phyloP scores from a whole-genome alignment of 2,888 invertebrate species.

The Gnatocerus cornutus region DNA sequence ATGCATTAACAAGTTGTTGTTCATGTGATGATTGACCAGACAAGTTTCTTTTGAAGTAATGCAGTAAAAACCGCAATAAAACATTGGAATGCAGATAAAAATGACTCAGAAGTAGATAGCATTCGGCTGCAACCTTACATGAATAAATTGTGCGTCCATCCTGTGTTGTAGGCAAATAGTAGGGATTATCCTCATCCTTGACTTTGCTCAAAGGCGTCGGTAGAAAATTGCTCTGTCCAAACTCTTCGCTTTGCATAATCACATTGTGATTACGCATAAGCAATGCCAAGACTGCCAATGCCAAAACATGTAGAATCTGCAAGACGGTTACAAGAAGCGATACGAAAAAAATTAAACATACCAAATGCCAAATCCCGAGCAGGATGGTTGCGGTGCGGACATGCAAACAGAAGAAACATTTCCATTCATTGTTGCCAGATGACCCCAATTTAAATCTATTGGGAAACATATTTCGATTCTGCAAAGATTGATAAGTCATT shows the following conservation, averaged over 20 bases:
- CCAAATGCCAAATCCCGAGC: constrained; percentile 89
- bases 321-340: constrained; percentile 23
- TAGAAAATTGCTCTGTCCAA: constrained; percentile 72
- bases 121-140: constrained; percentile 72
- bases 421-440: constrained; percentile 82
- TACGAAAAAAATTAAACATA: constrained; percentile 71
- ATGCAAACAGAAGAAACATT: constrained; percentile 87
- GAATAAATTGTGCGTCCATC: constrained; percentile 80
- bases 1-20: too few species aligned
- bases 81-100: too few species aligned
- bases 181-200: constrained; percentile 75
- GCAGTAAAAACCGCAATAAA: too few species aligned
- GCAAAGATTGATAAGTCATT: constrained; percentile 18
- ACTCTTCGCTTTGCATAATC: constrained; percentile 73
- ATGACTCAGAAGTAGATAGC: too few species aligned
- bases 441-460: constrained; percentile 79
- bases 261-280: constrained; percentile 83
- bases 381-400: constrained; percentile 88
- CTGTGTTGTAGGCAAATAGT: constrained; percentile 73
- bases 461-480: constrained; percentile 72
- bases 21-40: too few species aligned
- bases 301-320: constrained; percentile 84
- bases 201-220: constrained; percentile 84
- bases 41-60: too few species aligned
- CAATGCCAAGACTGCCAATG: constrained; percentile 82